These are phyloP conservation scores for Orbicella faveolata DNA, from an alignment of 64 coral and sea anemone genomes.

Conservation along the genomic window DNA sequence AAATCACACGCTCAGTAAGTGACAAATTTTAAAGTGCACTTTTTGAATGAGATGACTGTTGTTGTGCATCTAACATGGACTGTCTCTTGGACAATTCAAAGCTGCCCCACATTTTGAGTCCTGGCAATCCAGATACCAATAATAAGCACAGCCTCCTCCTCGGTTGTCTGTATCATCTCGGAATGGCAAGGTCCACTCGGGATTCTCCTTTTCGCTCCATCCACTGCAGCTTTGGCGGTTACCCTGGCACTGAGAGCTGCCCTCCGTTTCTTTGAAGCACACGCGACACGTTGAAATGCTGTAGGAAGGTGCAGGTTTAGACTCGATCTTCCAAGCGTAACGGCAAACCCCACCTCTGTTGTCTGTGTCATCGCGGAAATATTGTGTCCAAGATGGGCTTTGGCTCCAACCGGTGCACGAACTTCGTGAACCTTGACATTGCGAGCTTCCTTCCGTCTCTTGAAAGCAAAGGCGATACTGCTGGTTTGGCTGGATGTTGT, in stretches of 20 bases:
- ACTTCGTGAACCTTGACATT: constrained; percentile 40
- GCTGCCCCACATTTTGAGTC: neutral
- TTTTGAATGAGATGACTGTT: no score
- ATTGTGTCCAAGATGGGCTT: constrained; percentile 24
- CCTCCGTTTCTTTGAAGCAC: constrained; percentile 66
- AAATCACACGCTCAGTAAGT: no score
- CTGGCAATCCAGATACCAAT: constrained; percentile 54
- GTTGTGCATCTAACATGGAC: neutral
- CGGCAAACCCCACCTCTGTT: constrained; percentile 38
- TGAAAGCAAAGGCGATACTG: constrained; percentile 53
- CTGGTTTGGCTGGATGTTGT: neutral
- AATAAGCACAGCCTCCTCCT: constrained; percentile 45
- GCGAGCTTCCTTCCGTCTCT: constrained; percentile 59
- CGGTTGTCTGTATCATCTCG: constrained; percentile 75
- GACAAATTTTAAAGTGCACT: no score
- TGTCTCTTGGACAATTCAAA: constrained; percentile 20
- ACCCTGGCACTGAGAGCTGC: constrained; percentile 60
- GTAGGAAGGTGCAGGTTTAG: neutral
- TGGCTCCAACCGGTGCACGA: constrained; percentile 55
- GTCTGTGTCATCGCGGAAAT: constrained; percentile 62
- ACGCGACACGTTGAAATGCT: neutral
- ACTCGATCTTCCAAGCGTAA: constrained; percentile 51
- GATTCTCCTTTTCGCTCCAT: constrained; percentile 3
- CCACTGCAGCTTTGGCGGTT: constrained; percentile 46
- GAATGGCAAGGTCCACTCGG: constrained; percentile 49